phyloP scores from a whole-genome alignment of 2,113 vertebrate species.

The Oryzias melastigma region DNA sequence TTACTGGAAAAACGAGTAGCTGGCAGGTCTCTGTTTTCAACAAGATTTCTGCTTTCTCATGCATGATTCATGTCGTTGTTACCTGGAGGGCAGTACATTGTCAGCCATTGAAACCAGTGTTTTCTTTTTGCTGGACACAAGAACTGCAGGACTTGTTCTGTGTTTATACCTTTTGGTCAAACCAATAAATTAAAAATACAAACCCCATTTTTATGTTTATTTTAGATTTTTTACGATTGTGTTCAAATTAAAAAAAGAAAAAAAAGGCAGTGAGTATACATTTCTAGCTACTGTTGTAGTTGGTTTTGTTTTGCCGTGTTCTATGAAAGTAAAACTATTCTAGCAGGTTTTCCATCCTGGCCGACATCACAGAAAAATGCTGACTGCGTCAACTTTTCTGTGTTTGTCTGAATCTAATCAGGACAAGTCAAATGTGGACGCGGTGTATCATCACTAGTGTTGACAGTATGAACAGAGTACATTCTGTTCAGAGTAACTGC shows the following conservation, averaged over 20 bases:
- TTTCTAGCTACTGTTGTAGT: slow-evolving; percentile 18
- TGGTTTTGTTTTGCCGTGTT: slow-evolving; percentile 1
- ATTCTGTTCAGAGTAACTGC: too few species aligned
- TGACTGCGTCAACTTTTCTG: slow-evolving; percentile 26
- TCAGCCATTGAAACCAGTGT: not conserved
- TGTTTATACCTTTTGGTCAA: too few species aligned
- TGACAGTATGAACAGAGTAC: too few species aligned
- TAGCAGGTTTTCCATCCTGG: slow-evolving; percentile 13
- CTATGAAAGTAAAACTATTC: slow-evolving; percentile 7
- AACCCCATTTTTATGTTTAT: too few species aligned
- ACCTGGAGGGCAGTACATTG: not conserved
- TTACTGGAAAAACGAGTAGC: not conserved
- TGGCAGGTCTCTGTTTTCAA: not conserved
- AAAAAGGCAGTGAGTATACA: not conserved
- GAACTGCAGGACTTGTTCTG: too few species aligned
- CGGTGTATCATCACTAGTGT: too few species aligned
- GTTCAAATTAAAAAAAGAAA: too few species aligned
- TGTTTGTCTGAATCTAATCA: not conserved
- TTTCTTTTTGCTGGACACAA: too few species aligned
- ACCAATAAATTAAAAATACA: too few species aligned
- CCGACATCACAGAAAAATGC: slow-evolving; percentile 31
- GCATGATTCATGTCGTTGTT: slow-evolving; percentile 1
- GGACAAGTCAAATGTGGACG: too few species aligned
- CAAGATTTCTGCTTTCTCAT: not conserved
- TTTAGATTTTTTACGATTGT: too few species aligned